These are phyloP conservation scores for Physella acuta DNA, from an alignment of 1,140 invertebrate genomes.

Conservation along the genomic window DNA sequence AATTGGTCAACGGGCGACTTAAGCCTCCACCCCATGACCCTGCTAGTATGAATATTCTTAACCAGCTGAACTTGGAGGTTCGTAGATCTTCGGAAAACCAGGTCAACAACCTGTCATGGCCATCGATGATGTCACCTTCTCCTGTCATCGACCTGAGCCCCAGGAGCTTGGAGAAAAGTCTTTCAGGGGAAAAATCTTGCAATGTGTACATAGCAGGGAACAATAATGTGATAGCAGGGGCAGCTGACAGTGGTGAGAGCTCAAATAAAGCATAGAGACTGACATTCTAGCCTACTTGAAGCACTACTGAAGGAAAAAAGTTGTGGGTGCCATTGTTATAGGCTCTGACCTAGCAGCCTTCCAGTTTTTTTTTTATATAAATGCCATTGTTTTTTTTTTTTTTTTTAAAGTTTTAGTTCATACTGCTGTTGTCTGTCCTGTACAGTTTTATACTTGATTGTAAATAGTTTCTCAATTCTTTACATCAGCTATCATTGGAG, in stretches of 20 bases:
- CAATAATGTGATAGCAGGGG: constrained; percentile 14
- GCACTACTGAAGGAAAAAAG: too few species aligned
- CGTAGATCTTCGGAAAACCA: not conserved
- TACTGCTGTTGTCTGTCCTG: too few species aligned
- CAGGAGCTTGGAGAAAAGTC: constrained; percentile 1
- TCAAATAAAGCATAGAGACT: too few species aligned
- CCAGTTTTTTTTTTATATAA: too few species aligned
- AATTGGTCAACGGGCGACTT: constrained; percentile 21
- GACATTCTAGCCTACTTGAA: too few species aligned
- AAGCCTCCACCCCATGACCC: constrained; percentile 9
- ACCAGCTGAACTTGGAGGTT: constrained; percentile 20
- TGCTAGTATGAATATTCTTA: constrained; percentile 19
- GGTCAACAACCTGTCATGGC: constrained; percentile 4
- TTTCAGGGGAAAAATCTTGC: not conserved
- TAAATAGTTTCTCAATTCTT: too few species aligned
- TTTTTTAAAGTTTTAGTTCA: too few species aligned
- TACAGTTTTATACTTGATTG: too few species aligned
- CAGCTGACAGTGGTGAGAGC: not conserved
- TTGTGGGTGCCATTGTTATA: too few species aligned
- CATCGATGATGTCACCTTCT: not conserved
- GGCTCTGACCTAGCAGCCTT: too few species aligned
- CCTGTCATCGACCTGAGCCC: constrained; percentile 10
- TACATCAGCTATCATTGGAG: too few species aligned
- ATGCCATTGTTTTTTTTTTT: too few species aligned
- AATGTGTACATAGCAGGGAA: not conserved